phyloP scores from a whole-genome alignment of 1,140 invertebrate genomes.

The Micrasema minimum region DNA sequence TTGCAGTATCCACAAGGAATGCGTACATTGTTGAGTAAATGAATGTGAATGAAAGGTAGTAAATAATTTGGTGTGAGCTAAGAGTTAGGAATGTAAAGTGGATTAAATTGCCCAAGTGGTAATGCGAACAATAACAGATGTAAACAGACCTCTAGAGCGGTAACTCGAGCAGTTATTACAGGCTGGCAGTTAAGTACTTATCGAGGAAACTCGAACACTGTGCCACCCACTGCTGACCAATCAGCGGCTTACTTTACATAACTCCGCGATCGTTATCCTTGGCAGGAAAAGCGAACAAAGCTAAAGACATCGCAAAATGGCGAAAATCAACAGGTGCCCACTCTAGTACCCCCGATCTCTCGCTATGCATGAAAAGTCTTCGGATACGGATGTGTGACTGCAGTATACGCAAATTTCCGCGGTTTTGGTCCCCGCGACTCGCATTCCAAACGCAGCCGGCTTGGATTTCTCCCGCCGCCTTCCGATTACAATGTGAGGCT shows the following conservation, averaged over 20 bases:
- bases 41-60: no score
- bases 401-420: conserved; percentile 20
- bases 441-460: conserved; percentile 32
- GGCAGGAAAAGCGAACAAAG: conserved; percentile 12
- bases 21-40: no score
- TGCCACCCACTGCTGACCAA: not conserved
- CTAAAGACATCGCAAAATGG: conserved; percentile 4
- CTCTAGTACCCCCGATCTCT: conserved; percentile 18
- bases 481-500: conserved; percentile 30
- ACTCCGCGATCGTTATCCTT: conserved; percentile 16
- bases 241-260: conserved; percentile 22
- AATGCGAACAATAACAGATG: no score
- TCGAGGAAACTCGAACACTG: no score
- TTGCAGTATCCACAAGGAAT: no score
- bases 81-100: no score
- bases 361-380: conserved; percentile 48
- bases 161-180: no score
- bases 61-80: no score
- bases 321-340: conserved; percentile 12
- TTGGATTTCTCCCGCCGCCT: conserved; percentile 4
- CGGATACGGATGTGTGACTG: conserved; percentile 49
- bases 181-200: no score
- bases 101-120: no score
- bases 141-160: no score
- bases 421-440: not conserved